Base-by-base conservation (phyloP, 2,797 vertebrate species). In the Pristis pectinata region DNA sequence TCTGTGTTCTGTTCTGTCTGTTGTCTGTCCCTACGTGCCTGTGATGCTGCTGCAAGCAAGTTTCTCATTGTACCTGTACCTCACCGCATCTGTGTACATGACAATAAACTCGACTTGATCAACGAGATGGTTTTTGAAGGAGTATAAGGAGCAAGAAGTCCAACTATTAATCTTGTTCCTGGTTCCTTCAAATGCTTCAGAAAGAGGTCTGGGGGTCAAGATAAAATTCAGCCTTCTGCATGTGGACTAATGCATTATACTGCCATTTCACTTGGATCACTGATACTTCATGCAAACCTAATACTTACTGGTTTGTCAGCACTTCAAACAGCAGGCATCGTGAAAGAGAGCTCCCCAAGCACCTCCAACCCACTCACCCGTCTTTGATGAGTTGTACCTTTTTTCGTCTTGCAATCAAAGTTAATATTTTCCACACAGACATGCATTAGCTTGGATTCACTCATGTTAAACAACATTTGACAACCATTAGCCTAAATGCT, bases 401-500 rank as follows among this genome's bases (percentile, higher is more conserved):
- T 77, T 2, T 37, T 34, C 76, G 77, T 79, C 76, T 37, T 44
- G 79, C 37, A 44, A 80, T 80, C 79, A 80, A 80, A 80, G 37
- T 80, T 19, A 19, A 80, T 80, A 80, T 80, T 80, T 80, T 80
- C 37, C 79, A 80, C 5, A 6, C 79, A 80, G 79, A 22, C 41
- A 17, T 80, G 79, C 37, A 80, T 79, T 79, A 19, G 77, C n/a
- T 79, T 79, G 37, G 77, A 41, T 37, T 79, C 77, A 41, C 13
- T 79, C 77, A 79, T 4, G n/a, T 41, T 80, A 44, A 80, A 80
- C 79, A 80, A 80, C 79, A 80, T 80, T 80, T 80, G 79, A 80
- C 79, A 80, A 80, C 79, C 79, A 44, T 80, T 80, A 80, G 79
- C 79, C 79, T 44, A 6, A 80, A 80, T 22, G 79, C 37, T 79